Evolutionary conservation across 2,113 vertebrate species (phyloP), one percentile per base, ranked within the genome.

Genomic region (Edolisoma coerulescens): DNA sequence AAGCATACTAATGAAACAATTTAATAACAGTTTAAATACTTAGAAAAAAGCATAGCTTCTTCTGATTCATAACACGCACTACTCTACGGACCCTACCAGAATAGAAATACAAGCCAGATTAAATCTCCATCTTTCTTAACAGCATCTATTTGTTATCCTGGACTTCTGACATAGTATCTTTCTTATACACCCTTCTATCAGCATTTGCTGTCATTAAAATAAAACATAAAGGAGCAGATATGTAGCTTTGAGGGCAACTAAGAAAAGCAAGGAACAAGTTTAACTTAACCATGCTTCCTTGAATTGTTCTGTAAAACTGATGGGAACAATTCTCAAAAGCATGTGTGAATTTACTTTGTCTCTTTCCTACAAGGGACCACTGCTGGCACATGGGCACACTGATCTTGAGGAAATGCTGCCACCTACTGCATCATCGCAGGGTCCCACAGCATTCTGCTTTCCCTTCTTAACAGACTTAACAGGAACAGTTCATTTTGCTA

Each of bases 321-420:
- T 6, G 3, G 7, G 4, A 70, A 56, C 42, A 70, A 41, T 7
- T 70, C 32, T 33, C 27, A 53, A 28, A 47, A 59, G 41, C 4
- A 8, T 10, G 39, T 4, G 11, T 39, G 21, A 23, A 80, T 69
- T 78, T 33, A 33, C 26, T 89, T 57, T 65, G 16, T 18, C 52
- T 75, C 32, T 45, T 56, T 28, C 0, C 2, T 60, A 16, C 6
- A 65, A 75, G 32, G 18, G 19, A 76, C 9, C 33, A 13, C 28
- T 70, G 37, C 0, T 49, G 41, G 19, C 59, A 57, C 15, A 2
- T 0, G 4, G 7, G 22, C 7, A 6, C 26, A 13, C 24, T 32
- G 53, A 68, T 94, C 32, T 53, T 71, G 64, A 88, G 77, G 88
- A 87, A 94, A 92, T 60, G 64, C 83, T 94, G 93, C 92, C 95